Evolutionary conservation across 2,888 invertebrate genomes (phyloP), one percentile per base, ranked within the genome.

Genomic region (Eustalomyia histrio): DNA sequence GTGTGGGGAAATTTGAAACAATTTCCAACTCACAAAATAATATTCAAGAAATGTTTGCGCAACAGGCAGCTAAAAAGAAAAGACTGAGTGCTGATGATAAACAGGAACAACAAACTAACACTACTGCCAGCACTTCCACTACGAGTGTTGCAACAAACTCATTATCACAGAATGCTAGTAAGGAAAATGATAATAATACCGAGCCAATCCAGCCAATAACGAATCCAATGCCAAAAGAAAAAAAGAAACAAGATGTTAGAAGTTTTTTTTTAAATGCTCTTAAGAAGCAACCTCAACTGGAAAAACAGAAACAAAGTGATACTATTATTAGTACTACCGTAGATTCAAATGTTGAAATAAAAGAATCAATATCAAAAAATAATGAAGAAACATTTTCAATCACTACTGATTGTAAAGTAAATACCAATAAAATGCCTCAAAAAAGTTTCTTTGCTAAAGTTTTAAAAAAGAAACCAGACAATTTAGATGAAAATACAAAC

Each of bases 1-100:
- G 95, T 87, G 95, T 94, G 14, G 94, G 95, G 0, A 96, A 96
- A 88, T 97, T 97, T 90, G 94, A 94, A 88, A 93, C 93, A 61
- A 89, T 90, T 64, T 91, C 92, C 10, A 88, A 75, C 72, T 92
- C 92, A 80, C 92, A 91, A 8, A 93, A 91, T 83, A 92, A 92
- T 72, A 92, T 94, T 58, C 90, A 92, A 55, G 91, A 92, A 75
- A 93, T 93, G 89, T 94, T 94, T 86, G 91, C 91, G 84, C 91
- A 90, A 78, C 89, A 90, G 74, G 85, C 84, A 9, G 85, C n/a
- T n/a, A n/a, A 87, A 86, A 87, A 85, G 76, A 84, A 86, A 80
- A 84, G 80, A 55, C 9, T 29, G 6, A 24, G 47, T 33, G 35
- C 17, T 39, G 58, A 60, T 8, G 24, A n/a, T 14, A 60, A 63